Evolutionary conservation across 2,888 invertebrate species (phyloP), one percentile per base, ranked within the genome.

Genomic region (Xanthia togata): DNA sequence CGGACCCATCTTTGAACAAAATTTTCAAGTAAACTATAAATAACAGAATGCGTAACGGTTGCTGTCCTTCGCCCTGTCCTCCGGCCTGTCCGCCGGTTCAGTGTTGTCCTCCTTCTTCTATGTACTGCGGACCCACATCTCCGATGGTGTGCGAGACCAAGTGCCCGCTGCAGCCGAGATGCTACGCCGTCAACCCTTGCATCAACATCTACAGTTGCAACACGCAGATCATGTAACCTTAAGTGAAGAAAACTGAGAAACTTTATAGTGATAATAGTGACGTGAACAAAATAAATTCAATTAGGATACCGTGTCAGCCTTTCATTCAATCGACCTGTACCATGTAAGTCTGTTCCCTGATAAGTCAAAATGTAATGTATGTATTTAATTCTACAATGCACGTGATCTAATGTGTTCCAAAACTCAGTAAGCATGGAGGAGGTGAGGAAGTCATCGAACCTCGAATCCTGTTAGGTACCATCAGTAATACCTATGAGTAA

Each of bases 201-300:
- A 96, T 96, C 89, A 96, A 96, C 81, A 95, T 96, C 84, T 96
- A 96, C 91, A 96, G 96, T 87, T 95, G 94, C 84, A 89, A 94
- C 76, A 96, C 96, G n/a, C 96, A 96, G 87, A 95, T 96, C 53
- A 93, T 96, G 93, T 96, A 77, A 71, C n/a, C 5, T 35, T 76
- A 87, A 85, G 79, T 79, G 81, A 80, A 82, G 64, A 80, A 77
- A 75, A 47, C 64, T 62, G 70, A 76, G 81, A 50, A 68, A 62
- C 60, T 60, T 69, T 53, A 12, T 68, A 73, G 78, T 79, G 75
- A n/a, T 60, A 70, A 79, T 69, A 79, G 83, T 81, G 82, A 71
- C 78, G 81, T 83, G 78, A 60, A 63, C 47, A 67, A 67, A 82
- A 83, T 83, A 83, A 81, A 83, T 70, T 70, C 64, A 62, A 41